phyloP scores from a whole-genome alignment of 2,797 vertebrate genomes.

The Leucoraja ocellata region DNA sequence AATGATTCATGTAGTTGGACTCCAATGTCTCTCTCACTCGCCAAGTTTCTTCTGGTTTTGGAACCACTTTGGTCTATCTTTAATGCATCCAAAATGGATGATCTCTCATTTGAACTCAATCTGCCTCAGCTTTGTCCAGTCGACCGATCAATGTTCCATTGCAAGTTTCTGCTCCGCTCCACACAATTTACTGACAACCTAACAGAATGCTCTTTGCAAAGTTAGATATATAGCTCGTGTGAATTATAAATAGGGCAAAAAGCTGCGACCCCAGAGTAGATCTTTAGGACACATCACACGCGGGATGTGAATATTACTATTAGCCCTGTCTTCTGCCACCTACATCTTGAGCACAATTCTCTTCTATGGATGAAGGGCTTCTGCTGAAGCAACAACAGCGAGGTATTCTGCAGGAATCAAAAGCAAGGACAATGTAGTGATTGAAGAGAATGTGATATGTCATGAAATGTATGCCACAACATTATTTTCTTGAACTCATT shows the following conservation, averaged over 20 bases:
- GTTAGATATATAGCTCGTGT: neutral
- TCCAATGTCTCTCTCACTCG: neutral
- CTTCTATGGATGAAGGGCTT: neutral
- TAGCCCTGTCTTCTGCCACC: too few species aligned
- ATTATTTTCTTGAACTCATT: neutral
- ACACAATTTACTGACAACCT: neutral
- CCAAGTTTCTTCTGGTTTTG: neutral
- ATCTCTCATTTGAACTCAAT: neutral
- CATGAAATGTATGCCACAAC: neutral
- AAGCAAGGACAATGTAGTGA: neutral
- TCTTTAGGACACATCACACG: neutral
- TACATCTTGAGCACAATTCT: neutral
- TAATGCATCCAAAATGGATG: neutral
- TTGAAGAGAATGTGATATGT: neutral
- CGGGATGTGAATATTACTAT: neutral
- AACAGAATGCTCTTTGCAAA: neutral
- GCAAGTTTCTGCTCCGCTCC: neutral
- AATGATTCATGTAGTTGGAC: neutral
- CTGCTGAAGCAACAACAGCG: neutral
- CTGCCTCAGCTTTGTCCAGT: neutral
- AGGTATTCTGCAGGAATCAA: neutral
- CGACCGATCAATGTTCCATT: neutral
- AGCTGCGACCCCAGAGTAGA: neutral
- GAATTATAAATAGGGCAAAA: neutral
- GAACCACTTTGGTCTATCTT: neutral